Conservation (phyloP, 2,113 vertebrate species). For the Centrocercus urophasianus region DNA sequence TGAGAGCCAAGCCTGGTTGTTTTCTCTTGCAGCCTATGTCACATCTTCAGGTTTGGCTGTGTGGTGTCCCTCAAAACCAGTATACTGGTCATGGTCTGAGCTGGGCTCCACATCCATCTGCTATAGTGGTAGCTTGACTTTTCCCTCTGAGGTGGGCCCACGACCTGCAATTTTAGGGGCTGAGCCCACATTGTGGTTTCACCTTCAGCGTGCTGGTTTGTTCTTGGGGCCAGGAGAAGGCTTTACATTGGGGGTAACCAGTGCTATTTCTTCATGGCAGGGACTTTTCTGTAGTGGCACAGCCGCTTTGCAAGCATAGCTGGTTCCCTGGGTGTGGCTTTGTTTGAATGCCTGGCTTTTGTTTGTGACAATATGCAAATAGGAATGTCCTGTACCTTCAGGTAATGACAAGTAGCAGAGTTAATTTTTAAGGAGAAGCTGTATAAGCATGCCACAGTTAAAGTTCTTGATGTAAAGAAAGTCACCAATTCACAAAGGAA, state of each 20-base stretch:
- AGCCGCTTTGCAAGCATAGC: conserved; percentile 16
- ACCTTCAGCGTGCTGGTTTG: neutral
- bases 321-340: conserved; percentile 34
- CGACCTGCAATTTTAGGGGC: neutral
- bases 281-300: neutral
- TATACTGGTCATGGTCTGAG: neutral
- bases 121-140: neutral
- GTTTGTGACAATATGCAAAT: conserved; percentile 53
- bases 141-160: neutral
- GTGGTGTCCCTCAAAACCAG: neutral
- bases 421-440: conserved; percentile 65
- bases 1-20: neutral
- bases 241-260: rapidly evolving
- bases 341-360: neutral
- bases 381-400: conserved; percentile 18
- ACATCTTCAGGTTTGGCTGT: neutral
- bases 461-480: conserved; percentile 95
- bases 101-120: neutral
- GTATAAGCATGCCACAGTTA: conserved; percentile 62
- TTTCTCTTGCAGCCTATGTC: neutral
- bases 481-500: conserved; percentile 97
- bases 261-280: neutral
- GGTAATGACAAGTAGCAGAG: conserved; percentile 48
- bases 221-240: neutral
- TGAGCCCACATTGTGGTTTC: rapidly evolving